Base-by-base conservation (phyloP, 2,888 invertebrate genomes). In the Pterobdella sp. region DNA sequence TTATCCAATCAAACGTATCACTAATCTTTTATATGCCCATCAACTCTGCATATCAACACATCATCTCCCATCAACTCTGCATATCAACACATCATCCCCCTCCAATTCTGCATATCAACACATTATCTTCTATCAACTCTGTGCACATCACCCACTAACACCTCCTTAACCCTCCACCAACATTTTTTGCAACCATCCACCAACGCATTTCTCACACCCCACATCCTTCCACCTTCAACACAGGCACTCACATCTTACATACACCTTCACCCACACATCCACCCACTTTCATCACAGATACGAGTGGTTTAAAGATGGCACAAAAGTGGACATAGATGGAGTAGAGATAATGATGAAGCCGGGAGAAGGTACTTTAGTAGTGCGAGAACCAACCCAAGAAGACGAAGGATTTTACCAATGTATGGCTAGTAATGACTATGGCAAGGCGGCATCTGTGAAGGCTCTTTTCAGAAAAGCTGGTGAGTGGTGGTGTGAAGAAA, bases 361-460 rank as follows among this genome's bases (percentile, higher is more conserved):
- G 14, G 75, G 71, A 4, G 34, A 68, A 37, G 76, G 76, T 0
- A 72, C 72, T 3, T 29, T 76, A 29, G 56, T 71, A 49, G 68
- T 76, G 22, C 66, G 56, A 26, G 60, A 36, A 7, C 74, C 76
- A 1, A n/a, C 34, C 18, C 67, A 71, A 18, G 49, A 72, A 29
- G 67, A 74, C 49, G 74, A 75, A 31, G 77, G 77, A 18, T 35
- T 66, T 42, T 77, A 77, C 74, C 77, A 77, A 72, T 77, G 77
- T 68, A 72, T 72, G 32, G 77, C 74, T 14, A 75, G 35, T 49
- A 77, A 77, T 64, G 68, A 72, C 34, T 73, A 75, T 34, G 77
- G 77, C 22, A 75, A 67, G 7, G 77, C 77, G 0, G 74, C 75
- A 29, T 66, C 66, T 1, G 35, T 66, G 14, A 72, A 70, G 36